Conservation (phyloP, 2,797 vertebrate species). For the Fistularia commersonii region DNA sequence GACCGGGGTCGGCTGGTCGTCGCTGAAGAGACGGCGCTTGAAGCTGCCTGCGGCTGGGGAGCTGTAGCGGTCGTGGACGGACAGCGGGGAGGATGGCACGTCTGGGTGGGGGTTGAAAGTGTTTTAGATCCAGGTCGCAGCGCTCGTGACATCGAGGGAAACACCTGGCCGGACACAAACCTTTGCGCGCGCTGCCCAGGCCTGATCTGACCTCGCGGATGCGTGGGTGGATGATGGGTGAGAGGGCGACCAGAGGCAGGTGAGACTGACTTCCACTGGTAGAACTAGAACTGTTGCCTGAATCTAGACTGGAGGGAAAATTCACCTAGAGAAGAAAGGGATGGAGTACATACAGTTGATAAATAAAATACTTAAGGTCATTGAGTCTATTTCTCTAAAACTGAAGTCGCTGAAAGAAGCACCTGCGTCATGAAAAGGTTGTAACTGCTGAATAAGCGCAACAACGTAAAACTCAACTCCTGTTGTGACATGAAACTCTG, state of each 20-base stretch:
- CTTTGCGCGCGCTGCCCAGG: slow-evolving; percentile 81
- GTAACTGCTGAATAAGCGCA: neutral
- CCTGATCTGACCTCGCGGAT: slow-evolving; percentile 91
- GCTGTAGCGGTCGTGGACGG: slow-evolving; percentile 91
- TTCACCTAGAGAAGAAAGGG: slow-evolving; percentile 82
- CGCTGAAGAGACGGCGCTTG: slow-evolving; percentile 91
- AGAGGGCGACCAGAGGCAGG: slow-evolving; percentile 86
- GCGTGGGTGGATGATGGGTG: slow-evolving; percentile 93
- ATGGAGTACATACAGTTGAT: no score
- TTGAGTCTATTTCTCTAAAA: neutral
- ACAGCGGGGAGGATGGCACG: slow-evolving; percentile 84
- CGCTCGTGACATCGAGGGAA: neutral
- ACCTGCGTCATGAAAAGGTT: neutral
- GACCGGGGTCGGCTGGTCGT: slow-evolving; percentile 67
- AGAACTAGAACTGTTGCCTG: slow-evolving; percentile 63
- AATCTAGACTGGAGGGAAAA: slow-evolving; percentile 90
- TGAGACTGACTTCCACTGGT: slow-evolving; percentile 72
- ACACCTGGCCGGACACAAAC: slow-evolving; percentile 29
- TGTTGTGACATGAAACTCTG: no score
- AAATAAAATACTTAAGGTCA: neutral
- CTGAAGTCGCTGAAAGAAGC: neutral
- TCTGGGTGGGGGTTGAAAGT: slow-evolving; percentile 67
- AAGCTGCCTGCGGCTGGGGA: slow-evolving; percentile 92
- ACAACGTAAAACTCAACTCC: neutral
- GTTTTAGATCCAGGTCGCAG: no score